Evolutionary conservation across 2,888 invertebrate species (phyloP).

Genomic region (Lycaena phlaeas): DNA sequence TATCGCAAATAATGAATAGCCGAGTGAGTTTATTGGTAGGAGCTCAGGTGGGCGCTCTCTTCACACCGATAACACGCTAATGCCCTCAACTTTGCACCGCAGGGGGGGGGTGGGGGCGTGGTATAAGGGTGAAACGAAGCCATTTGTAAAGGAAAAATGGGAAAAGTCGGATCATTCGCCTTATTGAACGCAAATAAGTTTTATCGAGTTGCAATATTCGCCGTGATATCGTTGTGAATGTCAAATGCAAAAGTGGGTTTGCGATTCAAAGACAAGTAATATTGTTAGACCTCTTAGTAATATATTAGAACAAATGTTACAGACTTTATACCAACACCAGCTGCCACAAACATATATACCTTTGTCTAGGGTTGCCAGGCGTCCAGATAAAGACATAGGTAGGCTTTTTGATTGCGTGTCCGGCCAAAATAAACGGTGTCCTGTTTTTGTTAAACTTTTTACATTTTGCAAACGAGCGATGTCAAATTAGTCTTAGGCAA

Average conservation of each 20-base stretch:
- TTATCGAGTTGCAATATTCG: constrained; percentile 54
- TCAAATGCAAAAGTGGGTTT: background rate
- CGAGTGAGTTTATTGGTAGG: constrained; percentile 26
- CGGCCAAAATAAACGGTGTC: no score
- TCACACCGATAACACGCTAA: constrained; percentile 73
- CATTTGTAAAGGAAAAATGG: constrained; percentile 60
- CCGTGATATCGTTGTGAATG: constrained; percentile 19
- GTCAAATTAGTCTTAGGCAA: no score
- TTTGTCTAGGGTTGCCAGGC: no score
- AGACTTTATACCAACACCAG: no score
- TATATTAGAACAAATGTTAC: no score
- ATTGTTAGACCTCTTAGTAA: no score
- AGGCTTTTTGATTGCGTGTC: no score
- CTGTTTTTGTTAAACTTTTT: no score
- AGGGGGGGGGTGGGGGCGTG: constrained; percentile 37
- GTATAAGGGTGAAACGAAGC: constrained; percentile 28
- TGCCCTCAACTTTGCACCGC: constrained; percentile 73
- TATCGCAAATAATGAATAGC: constrained; percentile 1
- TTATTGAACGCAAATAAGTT: constrained; percentile 69
- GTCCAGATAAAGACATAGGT: no score
- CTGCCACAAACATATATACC: no score
- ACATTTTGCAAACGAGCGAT: no score
- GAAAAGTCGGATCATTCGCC: constrained; percentile 66
- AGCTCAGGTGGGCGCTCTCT: constrained; percentile 68
- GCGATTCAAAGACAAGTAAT: constrained; percentile 16